Base-by-base conservation (phyloP, 2,113 vertebrate species). In the Himantopus leucocephalus region DNA sequence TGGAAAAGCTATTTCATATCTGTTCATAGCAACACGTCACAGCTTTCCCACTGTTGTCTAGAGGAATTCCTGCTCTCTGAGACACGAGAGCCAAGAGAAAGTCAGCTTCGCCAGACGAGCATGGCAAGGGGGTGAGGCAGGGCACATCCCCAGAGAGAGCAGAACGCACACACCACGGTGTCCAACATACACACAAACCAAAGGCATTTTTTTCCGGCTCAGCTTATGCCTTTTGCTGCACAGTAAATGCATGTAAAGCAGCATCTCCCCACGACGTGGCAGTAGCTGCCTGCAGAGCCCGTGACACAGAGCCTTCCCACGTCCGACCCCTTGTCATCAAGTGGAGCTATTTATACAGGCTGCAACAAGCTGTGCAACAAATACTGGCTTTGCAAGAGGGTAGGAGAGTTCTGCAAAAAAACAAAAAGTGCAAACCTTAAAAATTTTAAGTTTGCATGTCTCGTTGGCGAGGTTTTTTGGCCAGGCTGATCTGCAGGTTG, bases 1-100 rank as follows among this genome's bases (percentile, higher is more conserved):
- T 94, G 94, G 78, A 78, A 97, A 95, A 94, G 30, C 80, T 85
- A 94, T 97, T 96, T 93, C 27, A 43, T 83, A 76, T 79, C 62
- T 92, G 43, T 71, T 90, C 70, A 58, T 10, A 88, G 86, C 72
- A 92, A 55, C 63, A 50, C 16, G 21, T 63, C 73, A 79, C 58
- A 82, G 80, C 53, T 89, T 85, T 92, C 58, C 62, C 29, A 17
- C n/a, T 75, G 39, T 5, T 74, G 67, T 34, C 79, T 37, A 50
- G 35, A 86, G 85, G 60, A 81, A 81, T 60, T 91, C 47, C 58
- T 84, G 62, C 60, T 56, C 45, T 66, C 52, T 1, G 3, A 78
- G 62, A 68, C 1, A 2, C 0, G 0, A 56, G 39, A 92, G 73
- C 60, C 80, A 87, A 73, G 48, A 82, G 45, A 67, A 94, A 66